Evolutionary conservation across 2,797 vertebrate species (phyloP).

Genomic region (Karalla daura): DNA sequence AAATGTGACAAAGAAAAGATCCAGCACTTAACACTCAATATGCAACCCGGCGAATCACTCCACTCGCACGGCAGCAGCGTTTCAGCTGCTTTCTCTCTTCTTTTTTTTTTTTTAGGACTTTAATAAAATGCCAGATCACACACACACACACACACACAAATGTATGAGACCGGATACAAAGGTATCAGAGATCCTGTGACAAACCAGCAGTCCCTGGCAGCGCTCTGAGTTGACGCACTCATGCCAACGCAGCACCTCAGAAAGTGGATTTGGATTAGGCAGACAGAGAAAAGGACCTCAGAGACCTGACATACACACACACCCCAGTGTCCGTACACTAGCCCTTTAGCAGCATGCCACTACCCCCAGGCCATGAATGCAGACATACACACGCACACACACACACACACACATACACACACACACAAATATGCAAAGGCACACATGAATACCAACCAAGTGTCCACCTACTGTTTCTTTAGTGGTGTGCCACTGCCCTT

Average conservation of each 20-base stretch:
- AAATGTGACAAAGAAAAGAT: constrained; percentile 10
- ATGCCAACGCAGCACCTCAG: constrained; percentile 67
- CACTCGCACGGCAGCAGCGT: neutral
- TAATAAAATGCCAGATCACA: constrained; percentile 43
- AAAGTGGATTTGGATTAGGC: constrained; percentile 69
- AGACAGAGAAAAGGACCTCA: constrained; percentile 69
- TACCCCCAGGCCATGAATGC: constrained; percentile 67
- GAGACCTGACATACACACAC: constrained; percentile 78
- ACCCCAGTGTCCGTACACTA: constrained; percentile 62
- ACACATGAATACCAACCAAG: constrained; percentile 60
- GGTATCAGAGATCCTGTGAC: constrained; percentile 54
- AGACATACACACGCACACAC: constrained; percentile 28
- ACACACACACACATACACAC: constrained; percentile 15
- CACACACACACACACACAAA: constrained; percentile 37
- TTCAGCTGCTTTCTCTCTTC: neutral
- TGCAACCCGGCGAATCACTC: neutral
- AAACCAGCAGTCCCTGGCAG: constrained; percentile 55
- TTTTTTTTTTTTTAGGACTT: constrained; percentile 5
- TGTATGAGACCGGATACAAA: constrained; percentile 44
- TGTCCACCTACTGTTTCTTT: constrained; percentile 76
- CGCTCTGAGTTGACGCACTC: constrained; percentile 32
- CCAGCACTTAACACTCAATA: neutral
- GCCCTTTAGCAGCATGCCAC: constrained; percentile 76
- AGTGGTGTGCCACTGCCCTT: constrained; percentile 72
- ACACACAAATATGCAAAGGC: constrained; percentile 29